Conservation (phyloP, 2,888 invertebrate species). For the Drosophila mimica region DNA sequence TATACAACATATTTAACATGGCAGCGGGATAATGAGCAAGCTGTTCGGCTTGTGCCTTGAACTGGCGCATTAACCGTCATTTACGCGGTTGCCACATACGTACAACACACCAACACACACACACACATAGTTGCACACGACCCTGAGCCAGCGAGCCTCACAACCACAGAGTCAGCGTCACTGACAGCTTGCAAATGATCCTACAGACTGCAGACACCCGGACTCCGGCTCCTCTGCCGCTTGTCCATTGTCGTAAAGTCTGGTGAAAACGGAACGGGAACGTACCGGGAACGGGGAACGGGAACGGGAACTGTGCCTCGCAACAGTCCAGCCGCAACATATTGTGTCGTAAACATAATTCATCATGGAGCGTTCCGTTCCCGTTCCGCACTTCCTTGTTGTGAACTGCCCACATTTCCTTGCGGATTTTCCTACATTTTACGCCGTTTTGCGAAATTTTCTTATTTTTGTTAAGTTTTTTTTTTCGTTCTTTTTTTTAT, state of each 20-base stretch:
- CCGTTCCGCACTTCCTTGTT: constrained; percentile 39
- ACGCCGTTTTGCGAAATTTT: constrained; percentile 73
- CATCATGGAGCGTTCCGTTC: constrained; percentile 66
- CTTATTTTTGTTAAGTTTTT: constrained; percentile 35
- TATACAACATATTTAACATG: constrained; percentile 8
- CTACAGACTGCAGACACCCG: constrained; percentile 41
- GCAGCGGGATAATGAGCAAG: constrained; percentile 49
- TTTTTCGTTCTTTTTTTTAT: constrained; percentile 14
- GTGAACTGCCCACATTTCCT: constrained; percentile 60
- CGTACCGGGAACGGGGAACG: neutral
- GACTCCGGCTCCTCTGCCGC: neutral
- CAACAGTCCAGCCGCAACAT: constrained; percentile 68
- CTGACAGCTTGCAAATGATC: constrained; percentile 78
- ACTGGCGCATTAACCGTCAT: constrained; percentile 70
- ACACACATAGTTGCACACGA: neutral
- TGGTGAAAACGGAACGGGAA: constrained; percentile 15
- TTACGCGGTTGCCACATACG: constrained; percentile 55
- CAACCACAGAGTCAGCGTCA: constrained; percentile 22
- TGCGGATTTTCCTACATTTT: constrained; percentile 75
- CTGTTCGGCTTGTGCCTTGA: constrained; percentile 31
- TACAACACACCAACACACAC: neutral
- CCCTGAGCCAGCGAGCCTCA: constrained; percentile 10
- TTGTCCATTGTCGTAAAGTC: constrained; percentile 70
- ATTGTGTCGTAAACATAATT: constrained; percentile 81
- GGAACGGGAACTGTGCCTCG: constrained; percentile 7